Evolutionary conservation across 1,140 invertebrate genomes (phyloP).

Genomic region (Drosophila orosa): DNA sequence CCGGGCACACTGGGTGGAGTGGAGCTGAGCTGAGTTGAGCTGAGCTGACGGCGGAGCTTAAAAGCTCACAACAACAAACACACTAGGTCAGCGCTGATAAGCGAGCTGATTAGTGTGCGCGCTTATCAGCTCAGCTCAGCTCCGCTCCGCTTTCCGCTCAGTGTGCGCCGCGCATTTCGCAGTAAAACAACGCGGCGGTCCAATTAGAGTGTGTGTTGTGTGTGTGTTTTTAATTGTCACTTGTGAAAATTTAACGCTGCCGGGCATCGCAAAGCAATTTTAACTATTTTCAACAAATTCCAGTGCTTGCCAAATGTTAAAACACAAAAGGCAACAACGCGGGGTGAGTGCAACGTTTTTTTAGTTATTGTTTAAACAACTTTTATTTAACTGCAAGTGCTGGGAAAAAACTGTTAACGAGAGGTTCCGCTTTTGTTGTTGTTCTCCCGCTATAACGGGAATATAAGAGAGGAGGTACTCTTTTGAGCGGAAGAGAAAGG

Average conservation of each 20-base stretch:
- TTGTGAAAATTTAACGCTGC: slow-evolving; percentile 17
- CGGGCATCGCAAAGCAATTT: slow-evolving; percentile 14
- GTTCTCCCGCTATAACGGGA: neutral
- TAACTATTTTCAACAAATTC: slow-evolving; percentile 17
- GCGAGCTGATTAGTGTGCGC: no score
- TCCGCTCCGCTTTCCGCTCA: no score
- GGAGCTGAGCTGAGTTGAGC: no score
- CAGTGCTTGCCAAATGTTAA: slow-evolving; percentile 1
- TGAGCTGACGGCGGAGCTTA: no score
- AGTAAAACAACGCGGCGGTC: neutral
- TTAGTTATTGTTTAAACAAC: slow-evolving; percentile 26
- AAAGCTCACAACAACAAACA: no score
- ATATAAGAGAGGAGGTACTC: neutral
- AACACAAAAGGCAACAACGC: neutral
- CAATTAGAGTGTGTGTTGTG: slow-evolving; percentile 7
- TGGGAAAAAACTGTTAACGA: neutral
- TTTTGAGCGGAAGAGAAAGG: neutral
- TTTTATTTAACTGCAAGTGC: slow-evolving; percentile 5
- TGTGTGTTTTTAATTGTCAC: slow-evolving; percentile 17
- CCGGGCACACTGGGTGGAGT: no score
- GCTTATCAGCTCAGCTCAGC: no score
- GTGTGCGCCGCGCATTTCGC: slow-evolving; percentile 3
- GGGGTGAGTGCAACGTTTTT: neutral
- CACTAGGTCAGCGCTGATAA: no score
- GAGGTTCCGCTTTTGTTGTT: neutral